Base-by-base conservation (phyloP, 2,113 vertebrate genomes). In the Edolisoma coerulescens region DNA sequence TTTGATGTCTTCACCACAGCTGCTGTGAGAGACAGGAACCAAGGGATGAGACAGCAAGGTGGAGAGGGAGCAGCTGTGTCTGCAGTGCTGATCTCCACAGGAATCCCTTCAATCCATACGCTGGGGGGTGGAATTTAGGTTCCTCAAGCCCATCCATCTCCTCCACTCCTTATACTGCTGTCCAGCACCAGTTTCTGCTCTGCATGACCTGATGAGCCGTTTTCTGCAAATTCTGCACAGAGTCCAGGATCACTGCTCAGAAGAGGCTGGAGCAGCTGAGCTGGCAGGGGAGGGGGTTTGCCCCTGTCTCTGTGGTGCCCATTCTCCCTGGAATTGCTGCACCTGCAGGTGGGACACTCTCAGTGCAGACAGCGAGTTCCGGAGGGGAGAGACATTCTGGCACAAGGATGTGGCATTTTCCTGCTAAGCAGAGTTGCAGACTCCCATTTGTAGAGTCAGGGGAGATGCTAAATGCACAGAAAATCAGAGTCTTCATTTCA, bases 111-210 rank as follows among this genome's bases (percentile, higher is more conserved):
- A 17, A 4, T 56, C 57, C 19, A 0, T 5, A 1, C 3, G 17
- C 1, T 19, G 24, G 21, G 19, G 18, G 11, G 3, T 9, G 33
- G 12, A 19, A 52, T n/a, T 9, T 1, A 1, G 20, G 32, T 24
- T 30, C 45, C 44, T 83, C 71, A 57, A 70, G 21, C 21, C 21
- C 16, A 4, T 23, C 24, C 73, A 64, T 23, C 77, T 32, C 16
- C 39, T 63, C 61, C 7, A 0, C 33, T 57, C 57, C 76, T 52
- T 6, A 4, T 3, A 4, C n/a, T 42, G 37, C 76, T 84, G 70
- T 18, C 65, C 73, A 60, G 33, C 3, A 1, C n/a, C 69, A 60
- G 5, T 15, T 39, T 28, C 60, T 60, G 56, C 84, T 32, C 33
- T 42, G 57, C 21, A 16, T 6, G 16, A 35, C 27, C 49, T 6